Evolutionary conservation across 2,797 vertebrate genomes (phyloP).

Genomic region (Sebastes flavidus): DNA sequence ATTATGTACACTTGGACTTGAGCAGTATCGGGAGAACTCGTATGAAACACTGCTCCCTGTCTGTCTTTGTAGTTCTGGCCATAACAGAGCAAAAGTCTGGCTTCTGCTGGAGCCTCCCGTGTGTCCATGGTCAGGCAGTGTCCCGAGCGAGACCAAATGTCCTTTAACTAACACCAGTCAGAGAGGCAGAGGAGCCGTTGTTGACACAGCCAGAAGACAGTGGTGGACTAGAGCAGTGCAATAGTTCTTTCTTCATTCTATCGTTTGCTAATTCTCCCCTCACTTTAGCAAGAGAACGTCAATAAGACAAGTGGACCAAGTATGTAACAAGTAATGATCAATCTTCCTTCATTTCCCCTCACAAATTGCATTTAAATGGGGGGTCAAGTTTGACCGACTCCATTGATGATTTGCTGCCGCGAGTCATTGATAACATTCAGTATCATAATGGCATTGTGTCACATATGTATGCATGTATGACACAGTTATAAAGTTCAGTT

Average conservation of each 20-base stretch:
- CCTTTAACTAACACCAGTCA: constrained; percentile 39
- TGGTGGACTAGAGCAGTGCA: constrained; percentile 35
- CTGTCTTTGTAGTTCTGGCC: constrained; percentile 31
- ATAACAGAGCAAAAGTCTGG: constrained; percentile 31
- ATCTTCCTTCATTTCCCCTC: constrained; percentile 24
- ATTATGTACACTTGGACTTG: constrained; percentile 80
- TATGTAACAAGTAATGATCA: constrained; percentile 31
- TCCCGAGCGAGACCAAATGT: constrained; percentile 40
- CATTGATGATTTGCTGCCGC: constrained; percentile 32
- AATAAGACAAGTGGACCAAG: constrained; percentile 37
- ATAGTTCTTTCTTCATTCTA: constrained; percentile 28
- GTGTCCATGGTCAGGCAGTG: constrained; percentile 59
- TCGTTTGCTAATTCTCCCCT: constrained; percentile 25
- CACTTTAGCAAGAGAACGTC: constrained; percentile 12
- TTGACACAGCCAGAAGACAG: constrained; percentile 22
- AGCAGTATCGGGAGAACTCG: constrained; percentile 55
- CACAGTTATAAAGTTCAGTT: constrained; percentile 45
- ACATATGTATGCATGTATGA: constrained; percentile 21
- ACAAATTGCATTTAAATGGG: constrained; percentile 33
- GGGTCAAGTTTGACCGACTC: constrained; percentile 20
- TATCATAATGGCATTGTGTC: constrained; percentile 49
- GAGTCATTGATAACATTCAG: constrained; percentile 67
- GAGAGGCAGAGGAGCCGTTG: constrained; percentile 16
- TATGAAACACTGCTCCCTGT: constrained; percentile 42
- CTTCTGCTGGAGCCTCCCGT: constrained; percentile 46